Percentiles rank a stretch among this genome's conserved stretches.
phyloP scores from a whole-genome alignment of 2,797 vertebrate species.

The Corythornis leucogaster region DNA sequence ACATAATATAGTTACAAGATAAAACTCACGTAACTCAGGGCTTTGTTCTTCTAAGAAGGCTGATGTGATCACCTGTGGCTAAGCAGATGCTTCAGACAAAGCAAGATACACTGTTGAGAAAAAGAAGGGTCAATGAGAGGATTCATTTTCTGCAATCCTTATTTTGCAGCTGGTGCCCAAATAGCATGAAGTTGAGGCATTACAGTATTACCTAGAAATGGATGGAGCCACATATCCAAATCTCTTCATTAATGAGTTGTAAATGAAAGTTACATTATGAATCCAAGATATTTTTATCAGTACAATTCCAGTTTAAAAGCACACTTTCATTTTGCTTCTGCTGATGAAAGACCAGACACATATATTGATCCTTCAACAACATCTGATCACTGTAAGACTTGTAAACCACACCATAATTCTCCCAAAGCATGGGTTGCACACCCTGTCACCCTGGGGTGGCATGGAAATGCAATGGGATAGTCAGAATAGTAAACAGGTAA shows the following conservation, averaged over 20 bases:
- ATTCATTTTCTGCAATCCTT: neutral
- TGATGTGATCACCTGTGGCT: neutral
- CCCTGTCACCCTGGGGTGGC: neutral
- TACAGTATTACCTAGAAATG: neutral
- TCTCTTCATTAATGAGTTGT: neutral
- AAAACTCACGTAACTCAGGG: neutral
- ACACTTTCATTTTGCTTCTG: neutral
- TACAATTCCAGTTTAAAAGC: neutral
- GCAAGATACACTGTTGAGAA: neutral
- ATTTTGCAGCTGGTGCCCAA: neutral
- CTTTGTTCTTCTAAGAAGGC: neutral
- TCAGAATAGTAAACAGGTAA: neutral
- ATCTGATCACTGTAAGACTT: neutral
- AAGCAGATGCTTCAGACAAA: neutral
- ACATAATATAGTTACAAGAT: neutral
- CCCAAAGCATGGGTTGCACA: neutral
- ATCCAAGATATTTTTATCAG: neutral
- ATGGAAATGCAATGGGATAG: neutral
- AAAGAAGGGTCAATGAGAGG: neutral
- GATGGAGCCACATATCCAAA: neutral
- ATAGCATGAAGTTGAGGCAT: neutral
- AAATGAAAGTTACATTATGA: neutral
- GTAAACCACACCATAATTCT: neutral
- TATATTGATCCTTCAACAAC: neutral
- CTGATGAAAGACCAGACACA: neutral